Conservation (phyloP, 2,797 vertebrate genomes). For the Micrastur ruficollis region DNA sequence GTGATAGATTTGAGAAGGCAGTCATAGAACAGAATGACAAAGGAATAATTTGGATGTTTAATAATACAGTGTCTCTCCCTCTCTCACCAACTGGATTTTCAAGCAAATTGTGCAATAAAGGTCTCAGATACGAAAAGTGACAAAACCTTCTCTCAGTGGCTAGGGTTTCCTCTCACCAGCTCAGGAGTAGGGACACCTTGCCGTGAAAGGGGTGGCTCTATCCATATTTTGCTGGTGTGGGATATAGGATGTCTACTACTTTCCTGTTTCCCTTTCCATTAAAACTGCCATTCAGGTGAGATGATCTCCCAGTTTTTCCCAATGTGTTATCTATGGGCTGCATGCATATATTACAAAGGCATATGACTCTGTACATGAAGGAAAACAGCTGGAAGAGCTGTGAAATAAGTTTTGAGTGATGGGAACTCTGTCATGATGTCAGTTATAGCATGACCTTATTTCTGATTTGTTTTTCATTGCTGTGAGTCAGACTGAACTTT, state of each 20-base stretch:
- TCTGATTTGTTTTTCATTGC: not conserved
- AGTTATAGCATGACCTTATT: not conserved
- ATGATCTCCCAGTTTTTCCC: not conserved
- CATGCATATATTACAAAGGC: not conserved
- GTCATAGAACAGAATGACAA: not conserved
- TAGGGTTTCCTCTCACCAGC: not conserved
- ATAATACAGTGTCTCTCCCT: not conserved
- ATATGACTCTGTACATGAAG: not conserved
- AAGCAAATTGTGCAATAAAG: not conserved
- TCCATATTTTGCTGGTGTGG: not conserved
- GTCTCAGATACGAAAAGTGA: not conserved
- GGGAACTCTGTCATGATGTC: not conserved
- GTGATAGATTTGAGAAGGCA: not conserved
- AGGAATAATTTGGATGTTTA: not conserved
- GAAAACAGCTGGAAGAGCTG: not conserved
- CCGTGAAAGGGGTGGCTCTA: not conserved
- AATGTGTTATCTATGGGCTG: not conserved
- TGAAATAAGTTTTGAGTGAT: not conserved
- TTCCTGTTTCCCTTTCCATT: not conserved
- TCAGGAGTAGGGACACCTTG: not conserved
- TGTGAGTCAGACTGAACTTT: not conserved
- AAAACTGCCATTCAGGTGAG: not conserved
- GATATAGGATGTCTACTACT: not conserved
- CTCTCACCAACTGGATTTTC: not conserved
- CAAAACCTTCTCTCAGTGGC: not conserved